These are phyloP conservation scores for Strigamia maritima DNA, from an alignment of 2,888 invertebrate genomes.

Conservation along the genomic window DNA sequence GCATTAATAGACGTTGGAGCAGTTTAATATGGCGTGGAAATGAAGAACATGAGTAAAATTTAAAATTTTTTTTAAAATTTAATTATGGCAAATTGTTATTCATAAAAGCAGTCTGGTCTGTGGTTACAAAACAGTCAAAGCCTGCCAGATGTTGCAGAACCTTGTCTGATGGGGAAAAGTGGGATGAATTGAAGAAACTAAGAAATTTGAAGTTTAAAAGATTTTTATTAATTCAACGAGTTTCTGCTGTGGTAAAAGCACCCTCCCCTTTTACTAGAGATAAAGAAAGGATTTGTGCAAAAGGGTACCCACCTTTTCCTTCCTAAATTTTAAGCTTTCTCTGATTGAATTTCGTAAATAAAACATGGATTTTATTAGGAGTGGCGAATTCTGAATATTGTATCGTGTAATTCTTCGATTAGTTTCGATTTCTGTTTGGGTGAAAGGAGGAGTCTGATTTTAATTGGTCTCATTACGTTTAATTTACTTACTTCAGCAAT, in stretches of 20 bases:
- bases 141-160: slow-evolving; percentile 25
- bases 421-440: background rate
- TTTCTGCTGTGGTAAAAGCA: background rate
- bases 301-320: background rate
- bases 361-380: background rate
- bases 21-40: background rate
- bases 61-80: background rate
- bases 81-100: slow-evolving; percentile 5
- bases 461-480: background rate
- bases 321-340: background rate
- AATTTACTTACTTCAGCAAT: background rate
- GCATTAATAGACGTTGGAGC: background rate
- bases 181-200: slow-evolving; percentile 1
- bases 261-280: background rate
- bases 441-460: background rate
- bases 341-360: background rate
- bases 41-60: background rate
- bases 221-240: background rate
- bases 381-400: too few relatives aligned
- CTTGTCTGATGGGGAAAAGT: background rate
- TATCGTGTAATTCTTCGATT: background rate
- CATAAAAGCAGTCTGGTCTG: slow-evolving; percentile 15
- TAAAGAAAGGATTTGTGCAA: too few relatives aligned
- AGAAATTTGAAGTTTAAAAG: slow-evolving; percentile 9
- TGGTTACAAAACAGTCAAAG: slow-evolving; percentile 12